Evolutionary conservation across 1,140 invertebrate genomes (phyloP), one percentile per base, ranked within the genome.

Genomic region (Megalopta genalis): DNA sequence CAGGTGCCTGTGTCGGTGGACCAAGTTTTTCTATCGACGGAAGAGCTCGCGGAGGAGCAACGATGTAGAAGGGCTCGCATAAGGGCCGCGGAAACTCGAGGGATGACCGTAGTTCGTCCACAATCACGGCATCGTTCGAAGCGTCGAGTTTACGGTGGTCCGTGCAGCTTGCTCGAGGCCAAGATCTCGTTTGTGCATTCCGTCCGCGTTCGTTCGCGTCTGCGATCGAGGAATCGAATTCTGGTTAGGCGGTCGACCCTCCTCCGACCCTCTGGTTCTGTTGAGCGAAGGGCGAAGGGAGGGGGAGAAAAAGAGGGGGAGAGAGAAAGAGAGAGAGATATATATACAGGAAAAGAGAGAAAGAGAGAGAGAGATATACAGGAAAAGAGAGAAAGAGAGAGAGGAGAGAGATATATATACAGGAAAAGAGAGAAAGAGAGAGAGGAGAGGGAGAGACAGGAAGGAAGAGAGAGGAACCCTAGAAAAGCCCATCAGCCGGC

Each of bases 141-240:
- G 73, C 79, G 67, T 25, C 49, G 67, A 83, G 62, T 83, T 79
- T 76, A 73, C 74, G 70, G 81, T 49, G 49, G 49, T 54, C 21
- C 49, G 49, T 54, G 49, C 49, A 54, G 49, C 16, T 54, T 54
- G 71, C 52, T 39, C 66, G 46, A 64, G 64, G 27, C 63, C 59
- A 77, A 80, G 62, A 83, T 75, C 77, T 72, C 75, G 67, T 79
- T 86, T 86, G 78, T 69, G 76, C 68, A 87, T 87, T 87, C 78
- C 39, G 75, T 63, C 18, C 70, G 69, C 76, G 80, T 80, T 73
- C 46, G 63, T 65, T n/a, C 70, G 64, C 75, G 62, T 74, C 82
- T 69, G 27, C 84, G 80, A 86, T 84, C 84, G 79, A 84, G 80
- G 46, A 87, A 87, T 86, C 86, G 86, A 82, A 84, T 86, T 86